phyloP scores from a whole-genome alignment of 2,888 invertebrate genomes.

The Melipona beecheii region DNA sequence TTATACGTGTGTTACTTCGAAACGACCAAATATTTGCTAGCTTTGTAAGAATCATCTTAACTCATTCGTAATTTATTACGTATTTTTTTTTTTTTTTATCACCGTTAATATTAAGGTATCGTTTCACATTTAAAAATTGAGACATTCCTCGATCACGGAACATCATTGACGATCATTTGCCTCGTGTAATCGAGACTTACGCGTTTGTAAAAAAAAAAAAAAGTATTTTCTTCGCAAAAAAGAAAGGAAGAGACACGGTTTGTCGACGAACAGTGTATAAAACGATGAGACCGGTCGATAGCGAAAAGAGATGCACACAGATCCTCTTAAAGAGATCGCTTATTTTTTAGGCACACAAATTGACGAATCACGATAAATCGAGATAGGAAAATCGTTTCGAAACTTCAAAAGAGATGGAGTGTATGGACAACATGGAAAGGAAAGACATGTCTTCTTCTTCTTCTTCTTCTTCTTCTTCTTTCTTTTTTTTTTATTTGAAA shows the following conservation, averaged over 20 bases:
- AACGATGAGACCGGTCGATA: conserved; percentile 28
- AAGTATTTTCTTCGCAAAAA: conserved; percentile 12
- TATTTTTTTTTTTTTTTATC: conserved; percentile 60
- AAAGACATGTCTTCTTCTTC: too few species aligned
- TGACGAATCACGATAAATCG: not conserved
- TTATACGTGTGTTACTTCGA: too few species aligned
- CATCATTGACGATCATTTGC: not conserved
- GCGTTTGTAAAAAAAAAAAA: not conserved
- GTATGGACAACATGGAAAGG: not conserved
- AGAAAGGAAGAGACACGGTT: not conserved
- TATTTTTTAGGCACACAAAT: not conserved
- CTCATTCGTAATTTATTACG: conserved; percentile 79
- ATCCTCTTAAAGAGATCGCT: not conserved
- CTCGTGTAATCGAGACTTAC: not conserved
- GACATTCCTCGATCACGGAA: conserved; percentile 29
- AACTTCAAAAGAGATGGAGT: not conserved
- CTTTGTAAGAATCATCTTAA: conserved; percentile 74
- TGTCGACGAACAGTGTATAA: conserved; percentile 47
- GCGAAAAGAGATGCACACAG: conserved; percentile 45
- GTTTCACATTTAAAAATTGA: not conserved
- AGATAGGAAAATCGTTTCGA: not conserved
- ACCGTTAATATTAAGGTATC: conserved; percentile 34
- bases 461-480: too few species aligned
- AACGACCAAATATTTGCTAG: conserved; percentile 83
- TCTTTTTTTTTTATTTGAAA: too few species aligned